Evolutionary conservation across 1,140 invertebrate genomes (phyloP).

Genomic region (Drosophila ohnishii): DNA sequence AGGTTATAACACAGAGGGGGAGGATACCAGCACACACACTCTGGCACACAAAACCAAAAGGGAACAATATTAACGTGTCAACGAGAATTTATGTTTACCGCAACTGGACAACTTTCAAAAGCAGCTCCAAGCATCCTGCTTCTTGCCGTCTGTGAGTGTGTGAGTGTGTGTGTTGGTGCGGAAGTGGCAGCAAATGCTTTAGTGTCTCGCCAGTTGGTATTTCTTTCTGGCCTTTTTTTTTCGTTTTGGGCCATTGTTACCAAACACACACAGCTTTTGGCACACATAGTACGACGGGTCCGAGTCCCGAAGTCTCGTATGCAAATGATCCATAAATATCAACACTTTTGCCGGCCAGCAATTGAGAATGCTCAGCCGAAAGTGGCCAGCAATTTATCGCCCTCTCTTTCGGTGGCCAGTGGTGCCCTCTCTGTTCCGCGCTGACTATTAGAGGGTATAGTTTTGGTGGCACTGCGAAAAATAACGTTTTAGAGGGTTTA

Average conservation of each 20-base stretch:
- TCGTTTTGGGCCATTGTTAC: conserved; percentile 46
- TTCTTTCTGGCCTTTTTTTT: conserved; percentile 53
- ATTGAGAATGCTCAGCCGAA: conserved; percentile 67
- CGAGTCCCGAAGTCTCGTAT: conserved; percentile 48
- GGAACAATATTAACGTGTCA: conserved; percentile 82
- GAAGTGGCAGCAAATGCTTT: conserved; percentile 81
- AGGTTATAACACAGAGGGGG: not conserved
- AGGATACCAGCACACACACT: conserved; percentile 24
- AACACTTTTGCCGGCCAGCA: conserved; percentile 69
- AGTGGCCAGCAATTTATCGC: conserved; percentile 72
- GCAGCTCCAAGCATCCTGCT: conserved; percentile 68
- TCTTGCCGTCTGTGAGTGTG: conserved; percentile 10
- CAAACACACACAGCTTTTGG: conserved; percentile 43
- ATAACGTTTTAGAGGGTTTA: not conserved
- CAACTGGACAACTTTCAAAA: conserved; percentile 81
- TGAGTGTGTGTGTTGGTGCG: conserved; percentile 36
- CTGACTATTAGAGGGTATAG: conserved; percentile 2
- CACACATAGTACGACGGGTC: conserved; percentile 39
- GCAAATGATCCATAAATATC: conserved; percentile 82
- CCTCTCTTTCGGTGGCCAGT: conserved; percentile 23
- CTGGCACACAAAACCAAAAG: conserved; percentile 64
- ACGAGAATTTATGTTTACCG: conserved; percentile 82
- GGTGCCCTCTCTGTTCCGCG: conserved; percentile 1
- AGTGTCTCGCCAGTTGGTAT: conserved; percentile 76
- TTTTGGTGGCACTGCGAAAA: conserved; percentile 2